phyloP scores from a whole-genome alignment of 1,140 invertebrate genomes.

The Drosophila repleta region DNA sequence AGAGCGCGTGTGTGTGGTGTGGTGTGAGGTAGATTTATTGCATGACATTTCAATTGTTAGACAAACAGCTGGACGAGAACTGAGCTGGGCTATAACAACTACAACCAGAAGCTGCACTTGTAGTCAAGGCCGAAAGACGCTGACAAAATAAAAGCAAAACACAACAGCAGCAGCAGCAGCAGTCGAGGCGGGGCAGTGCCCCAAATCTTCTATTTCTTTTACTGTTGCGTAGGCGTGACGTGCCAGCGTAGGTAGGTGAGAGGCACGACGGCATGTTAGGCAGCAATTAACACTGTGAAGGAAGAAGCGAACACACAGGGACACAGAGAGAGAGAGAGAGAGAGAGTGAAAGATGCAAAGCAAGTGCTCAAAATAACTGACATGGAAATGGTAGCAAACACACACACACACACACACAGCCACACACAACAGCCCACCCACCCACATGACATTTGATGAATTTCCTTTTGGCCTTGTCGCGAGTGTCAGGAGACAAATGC shows the following conservation, averaged over 20 bases:
- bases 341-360: slow-evolving; percentile 38
- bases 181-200: not conserved
- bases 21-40: slow-evolving; percentile 70
- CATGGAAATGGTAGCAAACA: slow-evolving; percentile 18
- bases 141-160: slow-evolving; percentile 21
- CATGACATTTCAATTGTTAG: slow-evolving; percentile 82
- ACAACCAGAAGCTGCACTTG: slow-evolving; percentile 55
- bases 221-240: not conserved
- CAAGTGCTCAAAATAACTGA: slow-evolving; percentile 65
- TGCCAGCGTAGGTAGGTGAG: slow-evolving; percentile 7
- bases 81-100: slow-evolving; percentile 47
- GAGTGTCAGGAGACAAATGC: slow-evolving; percentile 58
- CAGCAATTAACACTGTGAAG: slow-evolving; percentile 72
- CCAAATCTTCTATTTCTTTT: not conserved
- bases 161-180: slow-evolving; percentile 2
- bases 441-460: slow-evolving; percentile 64
- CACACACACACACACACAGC: slow-evolving; percentile 10
- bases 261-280: slow-evolving; percentile 65
- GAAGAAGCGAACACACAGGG: slow-evolving; percentile 52
- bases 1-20: slow-evolving; percentile 11
- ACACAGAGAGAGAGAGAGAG: not conserved
- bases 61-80: slow-evolving; percentile 77
- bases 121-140: slow-evolving; percentile 67
- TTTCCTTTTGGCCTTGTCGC: slow-evolving; percentile 75
- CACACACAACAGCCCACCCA: slow-evolving; percentile 26